phyloP scores from a whole-genome alignment of 1,140 invertebrate genomes.

The Himalopsyche phryganea region DNA sequence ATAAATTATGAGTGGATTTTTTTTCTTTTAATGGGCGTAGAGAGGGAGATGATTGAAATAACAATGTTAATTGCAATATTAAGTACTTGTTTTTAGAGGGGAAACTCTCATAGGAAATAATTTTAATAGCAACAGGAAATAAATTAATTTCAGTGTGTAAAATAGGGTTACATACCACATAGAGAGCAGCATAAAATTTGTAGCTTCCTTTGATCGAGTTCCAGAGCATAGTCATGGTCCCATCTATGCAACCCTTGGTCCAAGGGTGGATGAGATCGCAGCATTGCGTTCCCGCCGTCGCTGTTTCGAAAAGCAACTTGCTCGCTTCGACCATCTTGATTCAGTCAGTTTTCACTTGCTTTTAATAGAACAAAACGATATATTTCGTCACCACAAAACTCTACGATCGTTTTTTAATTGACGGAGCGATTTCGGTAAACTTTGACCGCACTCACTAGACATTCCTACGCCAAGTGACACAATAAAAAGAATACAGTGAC shows the following conservation, averaged over 20 bases:
- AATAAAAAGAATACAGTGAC: too few species aligned
- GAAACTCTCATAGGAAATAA: too few species aligned
- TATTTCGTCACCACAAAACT: too few species aligned
- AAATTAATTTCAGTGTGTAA: too few species aligned
- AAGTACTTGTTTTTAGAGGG: too few species aligned
- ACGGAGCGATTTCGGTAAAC: background rate
- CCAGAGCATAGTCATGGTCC: slow-evolving; percentile 44
- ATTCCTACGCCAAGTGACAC: background rate
- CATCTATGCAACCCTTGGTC: slow-evolving; percentile 45
- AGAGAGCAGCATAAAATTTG: slow-evolving; percentile 52
- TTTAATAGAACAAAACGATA: background rate
- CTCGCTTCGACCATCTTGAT: slow-evolving; percentile 50
- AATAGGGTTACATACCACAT: slow-evolving; percentile 39
- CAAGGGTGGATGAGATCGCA: slow-evolving; percentile 48
- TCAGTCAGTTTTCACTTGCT: background rate
- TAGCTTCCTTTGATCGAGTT: slow-evolving; percentile 48
- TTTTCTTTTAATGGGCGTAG: too few species aligned
- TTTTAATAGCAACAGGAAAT: too few species aligned
- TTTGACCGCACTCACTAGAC: background rate
- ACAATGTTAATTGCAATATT: too few species aligned
- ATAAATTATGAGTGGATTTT: too few species aligned
- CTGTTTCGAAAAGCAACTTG: slow-evolving; percentile 47
- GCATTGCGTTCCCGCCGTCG: slow-evolving; percentile 41
- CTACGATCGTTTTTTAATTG: too few species aligned
- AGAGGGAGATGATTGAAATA: too few species aligned